Evolutionary conservation across 1,140 invertebrate genomes (phyloP).

Genomic region (Littorina saxatilis): DNA sequence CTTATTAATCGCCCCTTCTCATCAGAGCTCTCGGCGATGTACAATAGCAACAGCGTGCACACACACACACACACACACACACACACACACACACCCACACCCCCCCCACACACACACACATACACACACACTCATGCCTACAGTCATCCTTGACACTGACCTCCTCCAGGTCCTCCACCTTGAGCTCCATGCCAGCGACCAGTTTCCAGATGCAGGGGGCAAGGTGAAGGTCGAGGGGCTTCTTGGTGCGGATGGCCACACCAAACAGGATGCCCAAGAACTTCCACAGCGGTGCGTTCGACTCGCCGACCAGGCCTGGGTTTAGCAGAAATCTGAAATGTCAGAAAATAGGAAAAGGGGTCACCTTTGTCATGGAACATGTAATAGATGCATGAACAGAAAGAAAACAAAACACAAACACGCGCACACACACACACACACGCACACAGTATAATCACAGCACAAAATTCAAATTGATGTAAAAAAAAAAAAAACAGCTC

Average conservation of each 20-base stretch:
- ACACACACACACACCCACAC: too few species aligned
- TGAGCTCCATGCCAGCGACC: slow-evolving; percentile 80
- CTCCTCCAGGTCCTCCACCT: slow-evolving; percentile 82
- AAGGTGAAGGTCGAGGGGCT: slow-evolving; percentile 85
- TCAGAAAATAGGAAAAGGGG: too few species aligned
- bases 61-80: too few species aligned
- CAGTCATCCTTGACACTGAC: too few species aligned
- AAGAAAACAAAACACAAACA: background rate
- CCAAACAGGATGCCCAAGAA: slow-evolving; percentile 92
- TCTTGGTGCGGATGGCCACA: slow-evolving; percentile 95
- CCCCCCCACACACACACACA: too few species aligned
- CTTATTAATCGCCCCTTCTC: too few species aligned
- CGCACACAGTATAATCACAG: background rate
- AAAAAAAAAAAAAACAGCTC: background rate
- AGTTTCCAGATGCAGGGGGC: slow-evolving; percentile 83
- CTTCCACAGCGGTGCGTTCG: slow-evolving; percentile 79
- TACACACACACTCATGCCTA: too few species aligned
- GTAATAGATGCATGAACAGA: too few species aligned
- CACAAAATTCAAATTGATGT: background rate
- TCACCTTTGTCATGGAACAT: too few species aligned
- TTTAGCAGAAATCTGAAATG: slow-evolving; percentile 81
- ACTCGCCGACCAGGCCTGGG: slow-evolving; percentile 78
- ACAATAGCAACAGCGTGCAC: too few species aligned
- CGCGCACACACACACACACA: background rate
- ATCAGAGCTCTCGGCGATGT: too few species aligned